These are phyloP conservation scores for Trigoniulus corallinus DNA, from an alignment of 1,140 invertebrate genomes.

Conservation along the genomic window DNA sequence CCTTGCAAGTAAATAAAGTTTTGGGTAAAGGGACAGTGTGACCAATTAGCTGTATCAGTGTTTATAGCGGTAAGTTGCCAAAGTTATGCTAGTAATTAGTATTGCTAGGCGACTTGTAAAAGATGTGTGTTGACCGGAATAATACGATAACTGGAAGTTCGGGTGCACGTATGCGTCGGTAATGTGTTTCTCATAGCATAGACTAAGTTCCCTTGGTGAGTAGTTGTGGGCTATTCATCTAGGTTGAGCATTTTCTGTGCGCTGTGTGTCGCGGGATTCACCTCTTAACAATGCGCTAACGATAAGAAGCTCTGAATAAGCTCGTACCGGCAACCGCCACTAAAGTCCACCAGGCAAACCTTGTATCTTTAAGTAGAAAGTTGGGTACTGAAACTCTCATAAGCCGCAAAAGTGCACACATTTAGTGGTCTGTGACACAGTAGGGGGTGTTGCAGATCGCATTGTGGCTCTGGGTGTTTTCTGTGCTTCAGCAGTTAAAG, in stretches of 20 bases:
- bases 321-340: not conserved
- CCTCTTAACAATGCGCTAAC: not conserved
- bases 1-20: not conserved
- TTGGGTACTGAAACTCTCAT: not conserved
- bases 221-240: not conserved
- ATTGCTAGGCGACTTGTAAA: not conserved
- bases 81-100: not conserved
- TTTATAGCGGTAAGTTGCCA: not conserved
- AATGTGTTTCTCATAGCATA: not conserved
- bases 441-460: not conserved
- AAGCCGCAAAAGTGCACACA: not conserved
- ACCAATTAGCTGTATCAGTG: not conserved
- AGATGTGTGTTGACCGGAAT: not conserved
- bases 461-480: not conserved
- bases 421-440: not conserved
- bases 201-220: not conserved
- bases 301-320: not conserved
- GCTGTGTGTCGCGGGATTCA: not conserved
- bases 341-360: not conserved
- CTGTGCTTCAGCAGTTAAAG: not conserved
- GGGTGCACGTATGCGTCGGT: not conserved
- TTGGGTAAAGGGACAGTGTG: not conserved
- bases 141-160: not conserved
- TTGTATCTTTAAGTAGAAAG: not conserved
- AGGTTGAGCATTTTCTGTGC: not conserved